These are phyloP conservation scores for Osmerus eperlanus DNA, from an alignment of 2,113 vertebrate genomes.

Conservation along the genomic window DNA sequence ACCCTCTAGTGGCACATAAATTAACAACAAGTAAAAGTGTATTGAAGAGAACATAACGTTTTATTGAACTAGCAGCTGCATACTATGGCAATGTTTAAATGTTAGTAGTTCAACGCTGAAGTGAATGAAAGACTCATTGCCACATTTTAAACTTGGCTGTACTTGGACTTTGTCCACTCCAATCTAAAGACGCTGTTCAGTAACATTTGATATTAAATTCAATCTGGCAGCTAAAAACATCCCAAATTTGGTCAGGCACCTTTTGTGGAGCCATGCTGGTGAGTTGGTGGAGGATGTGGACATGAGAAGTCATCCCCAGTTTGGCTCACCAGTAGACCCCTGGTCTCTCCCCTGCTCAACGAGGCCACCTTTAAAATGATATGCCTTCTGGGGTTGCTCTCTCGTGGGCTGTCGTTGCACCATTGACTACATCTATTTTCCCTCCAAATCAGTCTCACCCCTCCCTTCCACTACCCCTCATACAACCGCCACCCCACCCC, in stretches of 20 bases:
- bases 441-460: constrained; percentile 61
- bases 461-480: constrained; percentile 22
- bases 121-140: too few species aligned
- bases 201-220: constrained; percentile 47
- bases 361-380: constrained; percentile 63
- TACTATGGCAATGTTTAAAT: too few species aligned
- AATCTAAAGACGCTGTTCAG: constrained; percentile 1
- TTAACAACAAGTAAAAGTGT: not conserved
- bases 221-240: constrained; percentile 60
- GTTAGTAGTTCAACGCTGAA: too few species aligned
- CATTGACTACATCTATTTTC: constrained; percentile 67
- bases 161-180: too few species aligned
- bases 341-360: constrained; percentile 43
- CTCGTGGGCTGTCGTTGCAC: constrained; percentile 45
- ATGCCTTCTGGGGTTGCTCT: constrained; percentile 62
- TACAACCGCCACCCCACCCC: not conserved
- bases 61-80: not conserved
- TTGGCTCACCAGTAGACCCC: constrained; percentile 59
- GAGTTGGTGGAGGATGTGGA: constrained; percentile 49
- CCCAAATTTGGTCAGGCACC: constrained; percentile 58
- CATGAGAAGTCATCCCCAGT: constrained; percentile 65
- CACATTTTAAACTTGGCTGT: too few species aligned
- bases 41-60: not conserved
- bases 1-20: constrained; percentile 61
- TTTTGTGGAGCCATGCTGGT: constrained; percentile 61